Conservation (phyloP, 2,888 invertebrate genomes). For the Thymelicus lineola region DNA sequence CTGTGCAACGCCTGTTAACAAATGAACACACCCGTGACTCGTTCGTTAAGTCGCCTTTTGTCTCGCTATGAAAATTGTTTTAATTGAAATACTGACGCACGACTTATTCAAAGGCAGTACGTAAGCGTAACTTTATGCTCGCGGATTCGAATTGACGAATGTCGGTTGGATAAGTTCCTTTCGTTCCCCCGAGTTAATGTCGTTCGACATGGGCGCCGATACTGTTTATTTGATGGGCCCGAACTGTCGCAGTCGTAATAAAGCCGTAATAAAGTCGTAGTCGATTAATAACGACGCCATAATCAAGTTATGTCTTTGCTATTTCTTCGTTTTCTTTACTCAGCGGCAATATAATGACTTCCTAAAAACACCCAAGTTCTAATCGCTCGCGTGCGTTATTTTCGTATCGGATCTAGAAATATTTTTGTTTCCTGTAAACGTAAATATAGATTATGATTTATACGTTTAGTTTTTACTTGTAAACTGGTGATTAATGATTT, state of each 20-base stretch:
- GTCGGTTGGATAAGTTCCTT: neutral
- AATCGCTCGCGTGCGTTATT: too few species aligned
- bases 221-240: slow-evolving; percentile 4
- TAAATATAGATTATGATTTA: too few species aligned
- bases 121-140: neutral
- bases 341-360: too few species aligned
- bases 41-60: slow-evolving; percentile 12
- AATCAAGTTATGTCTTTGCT: neutral
- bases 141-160: neutral
- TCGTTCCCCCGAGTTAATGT: slow-evolving; percentile 1
- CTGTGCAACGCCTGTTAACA: slow-evolving; percentile 5
- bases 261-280: too few species aligned
- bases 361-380: too few species aligned
- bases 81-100: slow-evolving; percentile 19
- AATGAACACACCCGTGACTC: slow-evolving; percentile 3
- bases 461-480: too few species aligned
- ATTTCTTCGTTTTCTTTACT: neutral
- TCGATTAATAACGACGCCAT: neutral
- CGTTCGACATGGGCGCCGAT: slow-evolving; percentile 6
- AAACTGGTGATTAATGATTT: too few species aligned
- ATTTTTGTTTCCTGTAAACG: too few species aligned
- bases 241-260: too few species aligned
- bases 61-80: slow-evolving; percentile 15
- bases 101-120: neutral
- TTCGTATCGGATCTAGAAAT: too few species aligned